Conservation (phyloP, 2,888 invertebrate species). For the Euspilapteryx auroguttella region DNA sequence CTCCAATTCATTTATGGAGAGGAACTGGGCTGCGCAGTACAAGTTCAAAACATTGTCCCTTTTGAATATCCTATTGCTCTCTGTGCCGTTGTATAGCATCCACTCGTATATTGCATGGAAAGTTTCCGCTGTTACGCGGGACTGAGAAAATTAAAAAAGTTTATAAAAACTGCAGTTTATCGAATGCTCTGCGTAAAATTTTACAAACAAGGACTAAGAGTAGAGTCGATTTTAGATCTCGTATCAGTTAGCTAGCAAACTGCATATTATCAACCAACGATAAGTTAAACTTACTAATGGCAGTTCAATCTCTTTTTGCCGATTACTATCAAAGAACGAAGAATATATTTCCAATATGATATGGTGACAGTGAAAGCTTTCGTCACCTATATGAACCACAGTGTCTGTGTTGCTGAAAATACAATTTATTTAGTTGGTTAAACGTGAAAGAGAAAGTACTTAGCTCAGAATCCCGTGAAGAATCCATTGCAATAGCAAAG, state of each 20-base stretch:
- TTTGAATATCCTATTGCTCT: slow-evolving; percentile 65
- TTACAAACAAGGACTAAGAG: no score
- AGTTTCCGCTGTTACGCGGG: slow-evolving; percentile 54
- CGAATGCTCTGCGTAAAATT: no score
- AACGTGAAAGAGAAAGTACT: no score
- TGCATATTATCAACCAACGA: no score
- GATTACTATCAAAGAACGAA: slow-evolving; percentile 59
- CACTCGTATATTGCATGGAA: slow-evolving; percentile 78
- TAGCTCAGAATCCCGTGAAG: no score
- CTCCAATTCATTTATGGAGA: slow-evolving; percentile 72
- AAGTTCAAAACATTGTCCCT: slow-evolving; percentile 73
- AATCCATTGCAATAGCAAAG: no score
- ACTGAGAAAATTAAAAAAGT: slow-evolving; percentile 13
- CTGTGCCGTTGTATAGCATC: slow-evolving; percentile 71
- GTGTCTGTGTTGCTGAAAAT: slow-evolving; percentile 68
- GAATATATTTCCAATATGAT: slow-evolving; percentile 73
- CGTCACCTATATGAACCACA: slow-evolving; percentile 64
- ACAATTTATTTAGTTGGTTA: not conserved
- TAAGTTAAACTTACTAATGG: slow-evolving; percentile 24
- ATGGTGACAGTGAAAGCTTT: slow-evolving; percentile 70
- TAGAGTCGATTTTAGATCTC: no score
- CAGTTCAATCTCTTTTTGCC: slow-evolving; percentile 27
- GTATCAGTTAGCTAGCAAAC: no score
- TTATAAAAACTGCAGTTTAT: no score
- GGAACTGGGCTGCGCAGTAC: slow-evolving; percentile 70